phyloP scores from a whole-genome alignment of 2,888 invertebrate species.

The Scrobipalpa atriplicella region DNA sequence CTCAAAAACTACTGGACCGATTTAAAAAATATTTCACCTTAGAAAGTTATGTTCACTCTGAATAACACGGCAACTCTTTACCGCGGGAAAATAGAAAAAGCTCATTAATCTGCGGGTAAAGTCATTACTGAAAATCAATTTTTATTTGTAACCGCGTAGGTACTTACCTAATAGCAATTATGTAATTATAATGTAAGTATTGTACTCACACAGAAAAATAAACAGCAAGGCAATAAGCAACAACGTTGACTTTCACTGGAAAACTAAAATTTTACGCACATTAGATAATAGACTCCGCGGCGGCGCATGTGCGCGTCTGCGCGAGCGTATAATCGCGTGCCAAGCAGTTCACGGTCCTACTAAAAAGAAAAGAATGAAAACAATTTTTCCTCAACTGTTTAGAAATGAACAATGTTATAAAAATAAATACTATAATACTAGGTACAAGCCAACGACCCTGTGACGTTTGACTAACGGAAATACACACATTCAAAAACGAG shows the following conservation, averaged over 20 bases:
- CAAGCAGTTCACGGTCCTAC: constrained; percentile 5
- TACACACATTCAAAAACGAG: constrained; percentile 40
- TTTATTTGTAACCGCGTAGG: no score
- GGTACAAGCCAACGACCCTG: constrained; percentile 46
- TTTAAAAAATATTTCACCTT: no score
- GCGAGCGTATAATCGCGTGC: not conserved
- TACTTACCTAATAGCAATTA: no score
- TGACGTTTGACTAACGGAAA: constrained; percentile 47
- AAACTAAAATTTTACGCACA: not conserved
- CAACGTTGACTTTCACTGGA: not conserved
- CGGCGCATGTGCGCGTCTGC: not conserved
- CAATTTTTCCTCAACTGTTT: constrained; percentile 20
- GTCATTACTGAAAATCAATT: no score
- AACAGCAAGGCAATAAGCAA: no score
- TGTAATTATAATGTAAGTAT: no score
- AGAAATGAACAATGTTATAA: constrained; percentile 31
- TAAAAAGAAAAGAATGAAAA: not conserved
- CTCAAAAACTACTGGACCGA: no score
- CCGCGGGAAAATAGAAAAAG: no score
- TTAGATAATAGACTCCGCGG: not conserved
- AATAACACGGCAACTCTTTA: no score
- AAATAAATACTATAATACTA: constrained; percentile 38
- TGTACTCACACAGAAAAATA: no score
- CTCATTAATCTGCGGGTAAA: no score
- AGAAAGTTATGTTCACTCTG: no score